A percentile compares a stretch with the other conserved stretches of the same genome.
Evolutionary conservation across 2,797 vertebrate genomes (phyloP).

Genomic region (Ptychobarbus kaznakovi): DNA sequence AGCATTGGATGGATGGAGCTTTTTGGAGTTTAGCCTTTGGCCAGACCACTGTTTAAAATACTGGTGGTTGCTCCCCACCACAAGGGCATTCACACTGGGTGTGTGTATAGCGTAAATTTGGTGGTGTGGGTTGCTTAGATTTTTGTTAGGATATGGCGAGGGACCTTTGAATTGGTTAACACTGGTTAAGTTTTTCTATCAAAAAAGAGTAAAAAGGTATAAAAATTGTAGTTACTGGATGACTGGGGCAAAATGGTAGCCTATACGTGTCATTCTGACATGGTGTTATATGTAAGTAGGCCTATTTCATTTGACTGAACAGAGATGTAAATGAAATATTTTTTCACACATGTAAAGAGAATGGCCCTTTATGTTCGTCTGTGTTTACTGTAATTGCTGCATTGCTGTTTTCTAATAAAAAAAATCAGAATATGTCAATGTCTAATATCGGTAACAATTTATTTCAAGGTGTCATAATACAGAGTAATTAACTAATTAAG

Average conservation of each 20-base stretch:
- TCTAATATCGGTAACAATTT: too few species aligned
- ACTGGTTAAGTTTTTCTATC: not conserved
- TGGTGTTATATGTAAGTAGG: not conserved
- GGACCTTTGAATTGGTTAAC: slow-evolving; percentile 10
- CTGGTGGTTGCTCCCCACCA: slow-evolving; percentile 28
- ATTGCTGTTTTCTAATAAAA: not conserved
- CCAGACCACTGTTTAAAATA: slow-evolving; percentile 35
- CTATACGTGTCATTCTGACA: not conserved
- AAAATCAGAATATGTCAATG: not conserved
- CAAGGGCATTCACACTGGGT: slow-evolving; percentile 42
- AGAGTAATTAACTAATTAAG: too few species aligned
- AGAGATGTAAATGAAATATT: not conserved
- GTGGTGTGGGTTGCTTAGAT: slow-evolving; percentile 10
- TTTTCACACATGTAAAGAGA: not conserved
- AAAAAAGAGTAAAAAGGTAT: not conserved
- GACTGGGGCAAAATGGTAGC: too few species aligned
- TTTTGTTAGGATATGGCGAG: slow-evolving; percentile 20
- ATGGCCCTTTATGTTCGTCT: not conserved
- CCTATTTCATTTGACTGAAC: not conserved
- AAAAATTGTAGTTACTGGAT: not conserved
- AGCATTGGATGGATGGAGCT: slow-evolving; percentile 41
- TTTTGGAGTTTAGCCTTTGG: slow-evolving; percentile 38
- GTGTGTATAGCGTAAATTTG: slow-evolving; percentile 54
- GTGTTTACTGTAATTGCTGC: not conserved
- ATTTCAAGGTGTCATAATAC: too few species aligned